phyloP scores from a whole-genome alignment of 2,113 vertebrate species.

The Himantopus leucocephalus region DNA sequence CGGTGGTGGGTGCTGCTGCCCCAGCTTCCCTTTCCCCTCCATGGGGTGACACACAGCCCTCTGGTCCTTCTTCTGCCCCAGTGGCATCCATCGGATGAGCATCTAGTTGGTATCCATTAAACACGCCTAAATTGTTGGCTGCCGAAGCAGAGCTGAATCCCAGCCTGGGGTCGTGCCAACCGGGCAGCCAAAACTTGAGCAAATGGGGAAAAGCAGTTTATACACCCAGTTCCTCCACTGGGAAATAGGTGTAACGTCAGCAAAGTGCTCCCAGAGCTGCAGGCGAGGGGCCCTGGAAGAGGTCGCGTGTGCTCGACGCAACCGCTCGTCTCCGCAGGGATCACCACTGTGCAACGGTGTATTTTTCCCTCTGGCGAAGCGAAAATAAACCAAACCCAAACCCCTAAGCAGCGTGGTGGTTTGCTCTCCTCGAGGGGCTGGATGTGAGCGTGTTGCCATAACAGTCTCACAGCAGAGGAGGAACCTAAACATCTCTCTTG shows the following conservation, averaged over 20 bases:
- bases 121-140: background rate
- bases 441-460: background rate
- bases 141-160: background rate
- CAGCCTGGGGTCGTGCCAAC: background rate
- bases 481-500: background rate
- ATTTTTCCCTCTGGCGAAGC: background rate
- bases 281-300: background rate
- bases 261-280: background rate
- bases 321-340: background rate
- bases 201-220: background rate
- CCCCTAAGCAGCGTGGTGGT: background rate
- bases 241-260: background rate
- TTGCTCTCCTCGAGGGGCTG: background rate
- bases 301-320: background rate
- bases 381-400: background rate
- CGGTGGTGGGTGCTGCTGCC: background rate
- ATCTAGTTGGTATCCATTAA: background rate
- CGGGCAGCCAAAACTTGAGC: background rate
- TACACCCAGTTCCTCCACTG: rapidly evolving
- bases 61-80: background rate
- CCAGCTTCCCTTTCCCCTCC: background rate
- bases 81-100: background rate
- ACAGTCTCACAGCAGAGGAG: background rate
- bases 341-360: background rate
- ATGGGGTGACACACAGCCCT: background rate